Evolutionary conservation across 2,888 invertebrate species (phyloP).

Genomic region (Polia nebulosa): DNA sequence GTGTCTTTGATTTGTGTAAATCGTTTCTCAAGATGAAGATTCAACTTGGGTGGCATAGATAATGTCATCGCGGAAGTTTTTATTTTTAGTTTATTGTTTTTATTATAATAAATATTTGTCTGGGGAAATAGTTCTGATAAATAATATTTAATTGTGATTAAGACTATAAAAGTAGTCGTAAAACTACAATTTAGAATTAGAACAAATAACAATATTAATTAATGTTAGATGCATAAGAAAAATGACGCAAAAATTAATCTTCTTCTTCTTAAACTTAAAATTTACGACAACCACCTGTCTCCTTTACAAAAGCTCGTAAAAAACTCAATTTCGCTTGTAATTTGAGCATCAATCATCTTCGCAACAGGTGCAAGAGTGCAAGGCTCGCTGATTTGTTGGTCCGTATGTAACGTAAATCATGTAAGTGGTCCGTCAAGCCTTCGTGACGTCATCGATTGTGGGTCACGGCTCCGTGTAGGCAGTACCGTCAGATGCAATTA

Average conservation of each 20-base stretch:
- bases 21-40: slow-evolving; percentile 26
- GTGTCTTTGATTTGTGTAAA: slow-evolving; percentile 38
- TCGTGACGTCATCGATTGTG: slow-evolving; percentile 81
- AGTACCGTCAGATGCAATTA: slow-evolving; percentile 58
- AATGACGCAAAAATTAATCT: neutral
- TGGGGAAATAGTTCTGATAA: neutral
- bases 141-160: slow-evolving; percentile 25
- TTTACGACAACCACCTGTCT: slow-evolving; percentile 19
- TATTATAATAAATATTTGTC: slow-evolving; percentile 5
- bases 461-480: slow-evolving; percentile 81
- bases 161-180: neutral
- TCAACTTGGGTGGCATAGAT: slow-evolving; percentile 55
- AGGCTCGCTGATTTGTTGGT: slow-evolving; percentile 13
- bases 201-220: slow-evolving; percentile 2
- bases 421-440: slow-evolving; percentile 37
- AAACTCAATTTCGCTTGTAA: slow-evolving; percentile 38
- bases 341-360: slow-evolving; percentile 50
- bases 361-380: slow-evolving; percentile 38
- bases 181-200: slow-evolving; percentile 5
- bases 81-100: slow-evolving; percentile 3
- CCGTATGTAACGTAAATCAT: slow-evolving; percentile 61
- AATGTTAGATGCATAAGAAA: neutral
- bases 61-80: slow-evolving; percentile 23
- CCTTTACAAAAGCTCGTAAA: slow-evolving; percentile 20
- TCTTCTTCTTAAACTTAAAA: neutral